These are phyloP conservation scores for Mirounga angustirostris DNA, from an alignment of 2,113 vertebrate genomes.

Conservation along the genomic window DNA sequence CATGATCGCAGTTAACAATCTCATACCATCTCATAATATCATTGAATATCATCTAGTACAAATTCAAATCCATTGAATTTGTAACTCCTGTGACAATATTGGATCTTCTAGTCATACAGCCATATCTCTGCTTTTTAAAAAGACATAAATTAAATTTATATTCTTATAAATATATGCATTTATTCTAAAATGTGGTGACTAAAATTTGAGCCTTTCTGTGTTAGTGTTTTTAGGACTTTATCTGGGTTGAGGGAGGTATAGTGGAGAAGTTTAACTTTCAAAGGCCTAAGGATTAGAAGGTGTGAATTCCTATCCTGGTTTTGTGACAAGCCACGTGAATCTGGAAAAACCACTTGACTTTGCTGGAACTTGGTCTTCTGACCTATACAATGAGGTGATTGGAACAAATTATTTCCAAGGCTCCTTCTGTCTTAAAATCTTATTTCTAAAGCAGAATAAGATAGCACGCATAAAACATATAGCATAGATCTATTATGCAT, in stretches of 20 bases:
- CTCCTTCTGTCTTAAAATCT: constrained; percentile 17
- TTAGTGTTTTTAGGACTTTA: not conserved
- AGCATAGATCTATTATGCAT: not conserved
- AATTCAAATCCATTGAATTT: not conserved
- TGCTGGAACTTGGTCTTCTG: not conserved
- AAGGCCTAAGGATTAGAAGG: not conserved
- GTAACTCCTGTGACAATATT: not conserved
- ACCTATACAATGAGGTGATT: not conserved
- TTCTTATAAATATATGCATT: constrained; percentile 17
- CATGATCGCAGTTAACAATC: not conserved
- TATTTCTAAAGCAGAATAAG: constrained; percentile 47
- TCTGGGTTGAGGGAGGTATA: not conserved
- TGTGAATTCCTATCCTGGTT: not conserved
- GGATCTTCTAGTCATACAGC: not conserved
- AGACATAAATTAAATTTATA: not conserved
- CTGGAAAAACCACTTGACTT: constrained; percentile 16
- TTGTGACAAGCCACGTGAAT: not conserved
- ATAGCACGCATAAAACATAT: not conserved
- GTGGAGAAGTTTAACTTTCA: not conserved
- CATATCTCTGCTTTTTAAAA: not conserved
- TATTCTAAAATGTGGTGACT: not conserved
- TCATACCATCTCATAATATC: not conserved
- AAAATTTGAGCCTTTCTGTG: not conserved
- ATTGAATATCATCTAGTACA: not conserved
- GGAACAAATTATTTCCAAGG: not conserved